Evolutionary conservation across 2,797 vertebrate genomes (phyloP), one percentile per base, ranked within the genome.

Genomic region (Halcyon badia): DNA sequence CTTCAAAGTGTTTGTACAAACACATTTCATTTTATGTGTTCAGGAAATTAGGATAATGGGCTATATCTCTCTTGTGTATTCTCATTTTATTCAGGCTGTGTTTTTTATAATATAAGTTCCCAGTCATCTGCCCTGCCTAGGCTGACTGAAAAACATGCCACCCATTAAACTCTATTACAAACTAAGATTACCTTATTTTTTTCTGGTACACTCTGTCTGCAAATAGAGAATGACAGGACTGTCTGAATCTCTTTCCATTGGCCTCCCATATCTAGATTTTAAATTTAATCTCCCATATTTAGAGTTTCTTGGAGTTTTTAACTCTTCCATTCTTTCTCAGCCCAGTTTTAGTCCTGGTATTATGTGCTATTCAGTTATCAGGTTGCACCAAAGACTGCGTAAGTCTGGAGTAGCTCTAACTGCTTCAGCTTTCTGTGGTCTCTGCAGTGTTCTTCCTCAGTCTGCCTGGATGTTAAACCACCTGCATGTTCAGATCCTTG

Each of bases 21-120:
- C 60, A 73, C 30, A 73, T 87, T 91, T 89, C 42, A 44, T 65
- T 85, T 83, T 83, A n/a, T 83, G 66, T 70, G 37, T 44, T 79
- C 44, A 75, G 71, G 37, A 92, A 91, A 94, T 89, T 70, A 89
- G 44, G 60, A 64, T 75, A 91, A 91, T 87, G 56, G 83, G 58
- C 28, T 73, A 60, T 49, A 13, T 42, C 17, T 48, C 78, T 85
- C 71, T 30, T 77, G 60, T 52, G 72, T 49, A 85, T 83, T 95
- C 31, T 78, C 2, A 2, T 80, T 89, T 87, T 77, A 77, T 76
- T 46, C 68, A 83, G 56, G 52, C 22, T 62, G 7, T 14, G 11
- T 19, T 91, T 95, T 80, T 80, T 48, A 25, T 80, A 89, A 41
- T n/a, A 1, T 30, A 73, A 66, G 20, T 68, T 85, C 68, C 33